Percentiles rank a stretch among this genome's conserved stretches.
Evolutionary conservation across 2,113 vertebrate genomes (phyloP).

Genomic region (Genyomyrus donnyi): DNA sequence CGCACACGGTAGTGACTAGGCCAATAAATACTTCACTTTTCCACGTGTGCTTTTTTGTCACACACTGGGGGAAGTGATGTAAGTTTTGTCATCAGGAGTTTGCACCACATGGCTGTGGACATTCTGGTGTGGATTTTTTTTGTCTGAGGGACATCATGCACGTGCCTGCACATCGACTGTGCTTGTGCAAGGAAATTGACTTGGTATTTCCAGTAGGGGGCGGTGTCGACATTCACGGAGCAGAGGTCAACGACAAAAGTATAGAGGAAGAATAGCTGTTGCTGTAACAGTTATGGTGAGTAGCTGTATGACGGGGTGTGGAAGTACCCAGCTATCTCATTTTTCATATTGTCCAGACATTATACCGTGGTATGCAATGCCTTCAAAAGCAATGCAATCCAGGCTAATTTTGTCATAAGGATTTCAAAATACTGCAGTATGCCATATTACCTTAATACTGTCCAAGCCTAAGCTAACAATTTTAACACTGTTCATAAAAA

Average conservation of each 20-base stretch:
- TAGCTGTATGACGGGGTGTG: not conserved
- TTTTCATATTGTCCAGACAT: not conserved
- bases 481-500: no score
- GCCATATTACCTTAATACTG: not conserved
- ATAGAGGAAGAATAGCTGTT: not conserved
- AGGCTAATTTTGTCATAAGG: not conserved
- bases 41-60: not conserved
- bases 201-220: not conserved
- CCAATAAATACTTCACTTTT: not conserved
- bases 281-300: not conserved
- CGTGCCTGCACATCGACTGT: not conserved
- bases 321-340: not conserved
- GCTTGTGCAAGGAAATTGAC: not conserved
- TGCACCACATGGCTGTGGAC: not conserved
- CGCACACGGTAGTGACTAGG: not conserved
- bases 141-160: not conserved
- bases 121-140: not conserved
- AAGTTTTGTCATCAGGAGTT: not conserved
- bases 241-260: not conserved
- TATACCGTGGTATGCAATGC: not conserved
- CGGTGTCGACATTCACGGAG: not conserved
- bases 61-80: no score
- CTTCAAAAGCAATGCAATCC: not conserved
- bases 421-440: not conserved
- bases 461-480: no score